phyloP scores from a whole-genome alignment of 2,113 vertebrate genomes.

The Syngnathoides biaculeatus region DNA sequence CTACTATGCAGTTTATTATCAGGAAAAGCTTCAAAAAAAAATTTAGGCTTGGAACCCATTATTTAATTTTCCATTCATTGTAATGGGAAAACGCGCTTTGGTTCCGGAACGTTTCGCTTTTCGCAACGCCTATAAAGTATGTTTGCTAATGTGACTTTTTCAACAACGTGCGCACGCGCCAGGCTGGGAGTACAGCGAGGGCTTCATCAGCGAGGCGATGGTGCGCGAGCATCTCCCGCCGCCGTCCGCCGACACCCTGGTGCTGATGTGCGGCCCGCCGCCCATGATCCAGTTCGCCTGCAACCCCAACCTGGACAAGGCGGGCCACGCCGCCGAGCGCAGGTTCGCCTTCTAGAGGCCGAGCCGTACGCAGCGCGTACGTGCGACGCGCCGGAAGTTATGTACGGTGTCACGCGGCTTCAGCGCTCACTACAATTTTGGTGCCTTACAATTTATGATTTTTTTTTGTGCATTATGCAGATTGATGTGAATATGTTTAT shows the following conservation, averaged over 20 bases:
- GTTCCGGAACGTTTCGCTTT: too few relatives aligned
- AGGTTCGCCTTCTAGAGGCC: slow-evolving; percentile 82
- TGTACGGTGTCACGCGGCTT: background rate
- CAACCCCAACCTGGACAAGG: slow-evolving; percentile 89
- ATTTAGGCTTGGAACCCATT: too few relatives aligned
- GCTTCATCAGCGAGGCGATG: slow-evolving; percentile 93
- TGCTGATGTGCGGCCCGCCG: slow-evolving; percentile 94
- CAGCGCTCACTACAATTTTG: background rate
- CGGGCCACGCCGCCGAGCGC: slow-evolving; percentile 76
- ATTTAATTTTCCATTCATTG: too few relatives aligned
- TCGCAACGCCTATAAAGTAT: too few relatives aligned
- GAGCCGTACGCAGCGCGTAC: too few relatives aligned
- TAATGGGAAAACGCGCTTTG: too few relatives aligned
- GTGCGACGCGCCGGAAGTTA: background rate
- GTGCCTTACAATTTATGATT: background rate
- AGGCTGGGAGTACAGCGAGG: slow-evolving; percentile 93
- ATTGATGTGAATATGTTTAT: background rate
- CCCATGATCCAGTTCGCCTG: slow-evolving; percentile 98
- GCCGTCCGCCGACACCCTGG: slow-evolving; percentile 77
- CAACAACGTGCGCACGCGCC: background rate
- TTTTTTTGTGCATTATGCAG: background rate
- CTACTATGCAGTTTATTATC: too few relatives aligned
- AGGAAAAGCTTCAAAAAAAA: too few relatives aligned
- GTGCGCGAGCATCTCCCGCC: slow-evolving; percentile 81
- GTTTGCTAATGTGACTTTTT: too few relatives aligned